Base-by-base conservation (phyloP, 2,113 vertebrate genomes). In the Meriones unguiculatus region DNA sequence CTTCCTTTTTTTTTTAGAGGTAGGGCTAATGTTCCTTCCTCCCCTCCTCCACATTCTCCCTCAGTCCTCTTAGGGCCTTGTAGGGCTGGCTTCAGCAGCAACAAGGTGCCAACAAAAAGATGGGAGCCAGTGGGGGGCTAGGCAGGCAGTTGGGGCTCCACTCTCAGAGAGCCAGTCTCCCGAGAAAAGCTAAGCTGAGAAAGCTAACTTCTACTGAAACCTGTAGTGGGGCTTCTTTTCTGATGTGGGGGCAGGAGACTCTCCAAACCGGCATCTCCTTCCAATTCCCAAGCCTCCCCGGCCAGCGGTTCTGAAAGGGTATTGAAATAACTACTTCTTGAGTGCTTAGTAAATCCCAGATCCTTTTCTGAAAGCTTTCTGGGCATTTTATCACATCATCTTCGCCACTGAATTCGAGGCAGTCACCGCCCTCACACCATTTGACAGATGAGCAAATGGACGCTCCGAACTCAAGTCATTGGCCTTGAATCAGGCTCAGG, bases 401-500 rank as follows among this genome's bases (percentile, higher is more conserved):
- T 57, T 90, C 25, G 22, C 32, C 59, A 15, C 2, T 7, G n/a
- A 72, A 5, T 32, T 35, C 0, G 2, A 89, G 75, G 25, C 35
- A 64, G 41, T 17, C 65, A 46, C 94, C 59, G 9, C 85, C 88
- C 28, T 90, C 72, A 52, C 35, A 62, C 76, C 72, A 67, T 89
- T 92, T 88, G 75, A 89, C 92, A 95, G 92, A 86, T 35, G 72
- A 95, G 67, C 80, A 97, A 87, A 89, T 28, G 75, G 90, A 93
- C 90, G 96, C 87, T 67, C 70, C 4, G 24, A 78, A 67, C 54
- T 89, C 85, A 77, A 69, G 32, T 64, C n/a, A 86, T 81, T 95
- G 72, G 67, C 70, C n/a, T 91, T 81, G 90, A 92, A 95, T 95
- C 82, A 95, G 73, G 95, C 73, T 95, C 82, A 95, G 73, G 95